Evolutionary conservation across 2,888 invertebrate species (phyloP).

Genomic region (Serripes groenlandicus): DNA sequence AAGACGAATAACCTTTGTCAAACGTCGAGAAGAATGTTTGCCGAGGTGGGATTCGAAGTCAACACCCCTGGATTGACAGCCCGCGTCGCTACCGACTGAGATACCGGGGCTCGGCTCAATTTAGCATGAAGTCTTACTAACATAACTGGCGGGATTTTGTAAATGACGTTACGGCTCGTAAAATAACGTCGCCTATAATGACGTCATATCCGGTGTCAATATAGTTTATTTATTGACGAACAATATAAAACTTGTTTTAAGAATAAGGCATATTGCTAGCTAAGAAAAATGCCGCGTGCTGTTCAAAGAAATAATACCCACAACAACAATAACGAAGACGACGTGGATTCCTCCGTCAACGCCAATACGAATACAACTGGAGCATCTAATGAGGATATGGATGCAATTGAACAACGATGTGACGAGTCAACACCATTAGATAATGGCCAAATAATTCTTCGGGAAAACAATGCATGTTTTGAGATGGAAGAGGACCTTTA

Average conservation of each 20-base stretch:
- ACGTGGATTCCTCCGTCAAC: neutral
- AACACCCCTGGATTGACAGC: no score
- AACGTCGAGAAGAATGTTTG: no score
- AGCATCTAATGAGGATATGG: neutral
- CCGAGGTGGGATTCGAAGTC: no score
- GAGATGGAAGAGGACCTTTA: conserved; percentile 41
- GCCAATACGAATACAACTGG: neutral
- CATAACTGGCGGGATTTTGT: neutral
- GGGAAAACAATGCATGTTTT: neutral
- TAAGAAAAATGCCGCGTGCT: neutral
- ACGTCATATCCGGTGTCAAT: conserved; percentile 1
- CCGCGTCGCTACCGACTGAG: no score
- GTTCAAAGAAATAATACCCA: neutral
- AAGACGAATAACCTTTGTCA: no score
- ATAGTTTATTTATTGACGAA: no score
- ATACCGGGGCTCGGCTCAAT: neutral
- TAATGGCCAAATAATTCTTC: neutral
- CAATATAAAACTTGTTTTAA: neutral
- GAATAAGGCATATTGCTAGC: neutral
- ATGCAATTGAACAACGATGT: no score
- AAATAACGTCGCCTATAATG: neutral
- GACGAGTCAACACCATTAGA: neutral
- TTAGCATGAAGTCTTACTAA: neutral
- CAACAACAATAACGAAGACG: neutral
- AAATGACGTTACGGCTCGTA: neutral